Conservation (phyloP, 2,113 vertebrate genomes). For the Caretta caretta region DNA sequence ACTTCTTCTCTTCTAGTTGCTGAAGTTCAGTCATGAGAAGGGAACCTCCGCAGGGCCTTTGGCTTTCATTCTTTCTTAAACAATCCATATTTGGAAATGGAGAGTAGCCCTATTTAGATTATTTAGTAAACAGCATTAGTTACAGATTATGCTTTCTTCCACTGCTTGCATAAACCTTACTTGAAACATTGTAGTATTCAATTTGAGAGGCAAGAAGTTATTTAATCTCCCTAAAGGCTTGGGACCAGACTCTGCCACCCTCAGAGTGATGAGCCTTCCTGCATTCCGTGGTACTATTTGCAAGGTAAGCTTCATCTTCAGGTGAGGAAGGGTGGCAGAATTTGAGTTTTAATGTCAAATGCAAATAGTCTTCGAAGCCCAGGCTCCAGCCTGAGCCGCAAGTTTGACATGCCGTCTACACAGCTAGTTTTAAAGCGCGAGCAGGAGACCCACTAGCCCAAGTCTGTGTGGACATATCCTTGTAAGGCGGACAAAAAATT, state of each 20-base stretch:
- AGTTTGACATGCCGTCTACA: neutral
- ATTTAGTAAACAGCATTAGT: constrained; percentile 37
- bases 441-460: neutral
- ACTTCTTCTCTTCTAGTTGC: neutral
- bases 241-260: neutral
- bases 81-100: constrained; percentile 30
- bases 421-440: neutral
- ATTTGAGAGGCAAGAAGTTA: constrained; percentile 10
- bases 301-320: neutral
- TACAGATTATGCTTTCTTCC: constrained; percentile 22
- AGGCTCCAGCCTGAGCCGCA: neutral
- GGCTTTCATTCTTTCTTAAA: neutral
- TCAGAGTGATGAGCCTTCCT: neutral
- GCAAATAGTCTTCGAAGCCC: neutral
- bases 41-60: neutral
- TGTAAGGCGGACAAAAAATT: neutral
- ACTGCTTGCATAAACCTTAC: constrained; percentile 33
- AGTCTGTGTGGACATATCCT: neutral
- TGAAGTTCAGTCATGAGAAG: neutral
- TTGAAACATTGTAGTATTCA: constrained; percentile 6
- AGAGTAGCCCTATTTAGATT: constrained; percentile 44
- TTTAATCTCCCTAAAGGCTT: neutral
- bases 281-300: neutral
- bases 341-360: neutral
- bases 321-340: neutral